A percentile compares a stretch with the other conserved stretches of the same genome.
These are phyloP conservation scores for Centropyge bicolor DNA, from an alignment of 2,797 vertebrate species.

Conservation along the genomic window DNA sequence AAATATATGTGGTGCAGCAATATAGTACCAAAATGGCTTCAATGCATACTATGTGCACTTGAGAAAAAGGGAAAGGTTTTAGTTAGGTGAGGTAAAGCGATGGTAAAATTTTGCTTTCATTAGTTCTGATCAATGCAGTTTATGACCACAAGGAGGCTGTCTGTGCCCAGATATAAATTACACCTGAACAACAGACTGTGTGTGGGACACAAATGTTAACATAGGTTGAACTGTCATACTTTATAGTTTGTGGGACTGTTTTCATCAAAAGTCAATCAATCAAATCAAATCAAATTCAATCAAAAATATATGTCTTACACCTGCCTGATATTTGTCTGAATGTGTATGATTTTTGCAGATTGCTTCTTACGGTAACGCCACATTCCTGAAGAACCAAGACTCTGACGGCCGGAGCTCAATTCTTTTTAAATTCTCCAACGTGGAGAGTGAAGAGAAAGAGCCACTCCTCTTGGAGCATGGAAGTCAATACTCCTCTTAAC, in stretches of 20 bases:
- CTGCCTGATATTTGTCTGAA: neutral
- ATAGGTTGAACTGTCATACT: neutral
- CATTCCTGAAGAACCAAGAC: constrained; percentile 67
- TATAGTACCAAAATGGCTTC: neutral
- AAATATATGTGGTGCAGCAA: neutral
- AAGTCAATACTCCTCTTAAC: constrained; percentile 48
- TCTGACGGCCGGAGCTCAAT: constrained; percentile 47
- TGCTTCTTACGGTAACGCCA: constrained; percentile 55
- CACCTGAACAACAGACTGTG: neutral
- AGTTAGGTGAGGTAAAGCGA: neutral
- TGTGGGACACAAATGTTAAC: neutral
- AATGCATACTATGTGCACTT: neutral
- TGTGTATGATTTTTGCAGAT: constrained; percentile 54
- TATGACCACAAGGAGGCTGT: constrained; percentile 67
- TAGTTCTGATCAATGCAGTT: neutral
- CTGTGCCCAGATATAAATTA: constrained; percentile 18
- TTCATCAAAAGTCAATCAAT: no score
- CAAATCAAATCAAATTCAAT: no score
- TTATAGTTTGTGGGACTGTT: neutral
- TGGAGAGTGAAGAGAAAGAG: constrained; percentile 62
- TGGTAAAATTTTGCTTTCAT: neutral
- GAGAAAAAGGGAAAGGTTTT: neutral
- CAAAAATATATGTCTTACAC: neutral
- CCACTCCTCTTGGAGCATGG: constrained; percentile 61
- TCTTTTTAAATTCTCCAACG: constrained; percentile 41